Evolutionary conservation across 2,888 invertebrate genomes (phyloP).

Genomic region (Frankliniella fusca): DNA sequence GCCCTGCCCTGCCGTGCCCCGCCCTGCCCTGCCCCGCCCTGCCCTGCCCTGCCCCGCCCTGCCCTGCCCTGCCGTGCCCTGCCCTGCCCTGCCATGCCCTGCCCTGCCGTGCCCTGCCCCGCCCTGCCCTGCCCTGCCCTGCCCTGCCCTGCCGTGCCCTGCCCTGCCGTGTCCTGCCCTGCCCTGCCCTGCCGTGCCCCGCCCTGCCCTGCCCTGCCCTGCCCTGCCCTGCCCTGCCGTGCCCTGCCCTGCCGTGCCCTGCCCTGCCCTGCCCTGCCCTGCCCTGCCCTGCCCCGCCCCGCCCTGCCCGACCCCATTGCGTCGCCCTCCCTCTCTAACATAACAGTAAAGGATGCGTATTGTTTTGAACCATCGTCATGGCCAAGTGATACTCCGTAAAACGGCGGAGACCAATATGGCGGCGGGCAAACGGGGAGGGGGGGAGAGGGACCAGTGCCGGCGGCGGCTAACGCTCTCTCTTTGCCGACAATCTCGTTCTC

Average conservation of each 20-base stretch:
- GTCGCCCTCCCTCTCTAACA: not conserved
- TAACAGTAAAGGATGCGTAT: conserved; percentile 14
- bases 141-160: too few relatives aligned
- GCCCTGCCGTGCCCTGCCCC: not conserved
- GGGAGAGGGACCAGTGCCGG: not conserved
- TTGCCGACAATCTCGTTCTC: too few relatives aligned
- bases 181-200: not conserved
- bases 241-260: not conserved
- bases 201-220: not conserved
- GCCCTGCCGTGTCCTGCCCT: too few relatives aligned
- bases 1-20: not conserved
- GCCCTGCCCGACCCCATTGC: not conserved
- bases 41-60: not conserved
- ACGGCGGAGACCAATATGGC: not conserved
- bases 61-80: not conserved
- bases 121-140: not conserved
- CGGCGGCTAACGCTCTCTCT: too few relatives aligned
- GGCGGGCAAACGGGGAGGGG: not conserved
- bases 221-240: not conserved
- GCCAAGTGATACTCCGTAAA: not conserved
- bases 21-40: not conserved
- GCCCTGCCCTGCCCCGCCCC: not conserved
- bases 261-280: not conserved
- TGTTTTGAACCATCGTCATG: conserved; percentile 5
- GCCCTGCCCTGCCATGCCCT: not conserved